These are phyloP conservation scores for Diadegma fenestrale DNA, from an alignment of 2,888 invertebrate genomes.

Conservation along the genomic window DNA sequence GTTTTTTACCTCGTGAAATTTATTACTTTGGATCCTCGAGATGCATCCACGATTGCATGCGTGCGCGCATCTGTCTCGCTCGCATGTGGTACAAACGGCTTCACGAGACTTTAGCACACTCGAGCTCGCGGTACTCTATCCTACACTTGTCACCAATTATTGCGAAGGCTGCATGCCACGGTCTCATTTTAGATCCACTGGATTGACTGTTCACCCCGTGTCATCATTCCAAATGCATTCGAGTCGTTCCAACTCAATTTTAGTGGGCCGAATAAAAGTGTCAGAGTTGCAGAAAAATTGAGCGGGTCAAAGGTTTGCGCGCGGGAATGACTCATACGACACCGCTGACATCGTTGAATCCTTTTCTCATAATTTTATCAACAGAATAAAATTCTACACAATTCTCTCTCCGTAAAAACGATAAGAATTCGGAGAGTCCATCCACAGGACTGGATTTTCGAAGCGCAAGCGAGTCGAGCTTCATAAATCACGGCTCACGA, in stretches of 20 bases:
- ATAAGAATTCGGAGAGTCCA: slow-evolving; percentile 48
- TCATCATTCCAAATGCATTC: slow-evolving; percentile 38
- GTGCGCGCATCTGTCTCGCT: slow-evolving; percentile 58
- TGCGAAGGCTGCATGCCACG: slow-evolving; percentile 43
- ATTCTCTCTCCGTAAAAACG: slow-evolving; percentile 40
- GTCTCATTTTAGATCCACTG: slow-evolving; percentile 22
- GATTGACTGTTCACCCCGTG: slow-evolving; percentile 38
- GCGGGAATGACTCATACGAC: not conserved
- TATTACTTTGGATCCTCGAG: slow-evolving; percentile 75
- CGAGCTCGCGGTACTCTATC: slow-evolving; percentile 49
- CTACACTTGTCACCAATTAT: slow-evolving; percentile 70
- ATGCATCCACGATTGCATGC: slow-evolving; percentile 66
- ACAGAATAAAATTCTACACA: slow-evolving; percentile 18
- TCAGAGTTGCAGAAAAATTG: not conserved
- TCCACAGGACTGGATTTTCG: slow-evolving; percentile 53
- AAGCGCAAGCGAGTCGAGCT: slow-evolving; percentile 60
- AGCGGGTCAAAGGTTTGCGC: not conserved
- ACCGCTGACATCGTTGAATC: not conserved
- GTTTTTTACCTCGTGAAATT: slow-evolving; percentile 78
- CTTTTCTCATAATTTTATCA: not conserved
- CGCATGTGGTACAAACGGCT: slow-evolving; percentile 53
- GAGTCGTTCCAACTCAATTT: not conserved
- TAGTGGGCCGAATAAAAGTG: not conserved
- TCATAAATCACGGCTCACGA: slow-evolving; percentile 70
- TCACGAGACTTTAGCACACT: slow-evolving; percentile 61